These are phyloP conservation scores for Distichodus sexfasciatus DNA, from an alignment of 2,797 vertebrate species.

Conservation along the genomic window DNA sequence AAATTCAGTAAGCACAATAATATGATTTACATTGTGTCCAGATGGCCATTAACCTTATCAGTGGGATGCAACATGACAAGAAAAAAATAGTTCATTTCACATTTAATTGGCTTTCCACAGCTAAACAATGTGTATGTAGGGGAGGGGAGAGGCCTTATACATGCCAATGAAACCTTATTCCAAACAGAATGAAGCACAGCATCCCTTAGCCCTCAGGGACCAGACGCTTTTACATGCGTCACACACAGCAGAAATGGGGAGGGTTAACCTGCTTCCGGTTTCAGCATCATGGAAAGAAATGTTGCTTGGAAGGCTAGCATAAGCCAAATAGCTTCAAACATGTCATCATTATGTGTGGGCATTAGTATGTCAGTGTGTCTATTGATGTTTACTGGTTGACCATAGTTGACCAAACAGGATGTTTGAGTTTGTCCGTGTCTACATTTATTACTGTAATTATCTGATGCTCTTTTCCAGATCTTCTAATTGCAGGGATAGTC, in stretches of 20 bases:
- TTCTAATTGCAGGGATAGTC: too few relatives aligned
- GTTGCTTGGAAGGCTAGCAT: background rate
- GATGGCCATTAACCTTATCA: background rate
- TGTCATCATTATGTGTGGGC: background rate
- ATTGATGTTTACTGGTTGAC: background rate
- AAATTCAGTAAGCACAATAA: background rate
- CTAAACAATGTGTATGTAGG: background rate
- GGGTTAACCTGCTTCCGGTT: background rate
- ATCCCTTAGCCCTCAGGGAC: background rate
- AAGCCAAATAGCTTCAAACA: background rate
- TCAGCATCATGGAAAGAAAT: background rate
- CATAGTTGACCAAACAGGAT: background rate
- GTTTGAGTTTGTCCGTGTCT: background rate
- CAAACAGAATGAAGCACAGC: background rate
- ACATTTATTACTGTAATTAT: too few relatives aligned
- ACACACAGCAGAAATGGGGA: background rate
- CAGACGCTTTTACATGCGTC: background rate
- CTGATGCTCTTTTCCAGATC: too few relatives aligned
- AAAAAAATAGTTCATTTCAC: background rate
- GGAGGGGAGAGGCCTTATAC: background rate
- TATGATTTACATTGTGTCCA: conserved; percentile 2
- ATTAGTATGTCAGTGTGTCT: background rate
- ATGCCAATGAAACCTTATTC: conserved; percentile 2
- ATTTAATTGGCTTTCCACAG: background rate
- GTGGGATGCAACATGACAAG: background rate